Conservation (phyloP, 2,888 invertebrate species). For the Caenorhabditis wallacei region DNA sequence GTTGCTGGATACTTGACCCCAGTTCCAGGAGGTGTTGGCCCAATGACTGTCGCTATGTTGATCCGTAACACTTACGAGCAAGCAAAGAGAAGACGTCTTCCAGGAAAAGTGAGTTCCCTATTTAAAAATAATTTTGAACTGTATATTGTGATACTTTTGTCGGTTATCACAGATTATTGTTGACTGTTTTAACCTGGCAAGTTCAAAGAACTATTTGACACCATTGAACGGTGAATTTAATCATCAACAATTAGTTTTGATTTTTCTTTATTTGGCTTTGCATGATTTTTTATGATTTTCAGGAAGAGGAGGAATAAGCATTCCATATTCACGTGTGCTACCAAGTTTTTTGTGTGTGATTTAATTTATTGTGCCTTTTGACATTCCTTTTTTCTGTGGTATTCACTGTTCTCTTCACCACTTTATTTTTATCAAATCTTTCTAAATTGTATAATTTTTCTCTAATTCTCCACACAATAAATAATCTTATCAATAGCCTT, state of each 20-base stretch:
- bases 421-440: background rate
- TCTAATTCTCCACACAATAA: slow-evolving; percentile 21
- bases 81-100: slow-evolving; percentile 85
- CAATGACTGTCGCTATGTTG: slow-evolving; percentile 96
- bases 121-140: background rate
- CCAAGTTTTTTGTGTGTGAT: background rate
- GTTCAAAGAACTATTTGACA: slow-evolving; percentile 33
- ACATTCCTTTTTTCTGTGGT: background rate
- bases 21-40: slow-evolving; percentile 92
- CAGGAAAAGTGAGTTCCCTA: slow-evolving; percentile 48
- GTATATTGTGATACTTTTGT: background rate
- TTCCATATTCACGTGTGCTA: background rate
- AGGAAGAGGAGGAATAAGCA: slow-evolving; percentile 21
- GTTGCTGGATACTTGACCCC: slow-evolving; percentile 84
- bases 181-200: background rate
- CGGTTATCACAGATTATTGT: background rate
- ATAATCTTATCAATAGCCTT: slow-evolving; percentile 34
- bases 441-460: slow-evolving; percentile 5
- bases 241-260: background rate
- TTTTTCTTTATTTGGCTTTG: too few relatives aligned
- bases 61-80: slow-evolving; percentile 92
- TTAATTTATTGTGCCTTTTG: slow-evolving; percentile 14
- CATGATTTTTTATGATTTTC: slow-evolving; percentile 9
- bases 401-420: background rate
- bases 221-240: slow-evolving; percentile 25